phyloP scores from a whole-genome alignment of 2,113 vertebrate genomes.

The Malaclemys terrapin region DNA sequence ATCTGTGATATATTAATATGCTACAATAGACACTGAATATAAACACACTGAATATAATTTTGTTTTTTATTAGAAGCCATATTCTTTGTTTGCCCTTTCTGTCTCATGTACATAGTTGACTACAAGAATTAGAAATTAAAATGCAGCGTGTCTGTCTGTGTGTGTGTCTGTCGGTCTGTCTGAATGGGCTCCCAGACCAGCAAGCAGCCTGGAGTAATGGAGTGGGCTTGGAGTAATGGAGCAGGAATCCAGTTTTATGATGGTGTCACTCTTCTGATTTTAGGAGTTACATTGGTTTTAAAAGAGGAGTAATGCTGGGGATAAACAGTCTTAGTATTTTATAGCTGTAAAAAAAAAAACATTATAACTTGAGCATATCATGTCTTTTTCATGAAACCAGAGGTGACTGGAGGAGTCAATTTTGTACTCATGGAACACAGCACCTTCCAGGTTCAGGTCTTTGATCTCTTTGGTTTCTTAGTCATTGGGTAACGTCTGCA shows the following conservation, averaged over 20 bases:
- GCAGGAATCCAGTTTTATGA: not conserved
- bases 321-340: not conserved
- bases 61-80: conserved; percentile 21
- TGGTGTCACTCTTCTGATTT: not conserved
- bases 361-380: not conserved
- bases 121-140: conserved; percentile 20
- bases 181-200: not conserved
- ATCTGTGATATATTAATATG: not conserved
- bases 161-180: not conserved
- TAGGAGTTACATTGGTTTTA: not conserved
- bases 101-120: not conserved
- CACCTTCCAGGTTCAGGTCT: not conserved
- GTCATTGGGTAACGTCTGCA: not conserved
- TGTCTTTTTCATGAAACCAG: not conserved
- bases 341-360: not conserved
- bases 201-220: not conserved
- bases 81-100: conserved; percentile 17
- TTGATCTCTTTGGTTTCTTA: not conserved
- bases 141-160: not conserved
- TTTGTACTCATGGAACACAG: not conserved
- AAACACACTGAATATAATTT: not conserved
- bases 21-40: not conserved
- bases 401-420: too few relatives aligned
- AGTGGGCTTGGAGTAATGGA: not conserved
- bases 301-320: not conserved